Percentiles rank a stretch among this genome's conserved stretches.
Conservation (phyloP, 1,140 invertebrate species). For the Procambarus virginalis region DNA sequence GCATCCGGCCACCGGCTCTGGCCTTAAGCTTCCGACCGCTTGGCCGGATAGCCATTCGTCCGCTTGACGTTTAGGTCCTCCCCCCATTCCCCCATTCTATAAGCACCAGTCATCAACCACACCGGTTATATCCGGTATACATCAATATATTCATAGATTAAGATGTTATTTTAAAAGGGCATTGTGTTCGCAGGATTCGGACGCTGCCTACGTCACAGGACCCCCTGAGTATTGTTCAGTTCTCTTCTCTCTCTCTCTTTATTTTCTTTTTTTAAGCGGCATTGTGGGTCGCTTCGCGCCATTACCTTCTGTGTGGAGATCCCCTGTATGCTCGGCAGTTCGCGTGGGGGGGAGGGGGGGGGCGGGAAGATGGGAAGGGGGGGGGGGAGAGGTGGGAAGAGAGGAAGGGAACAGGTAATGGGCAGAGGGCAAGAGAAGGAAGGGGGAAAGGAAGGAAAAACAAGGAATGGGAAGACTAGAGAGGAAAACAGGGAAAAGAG, state of each 20-base stretch:
- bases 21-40: too few relatives aligned
- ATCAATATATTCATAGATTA: background rate
- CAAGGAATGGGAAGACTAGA: background rate
- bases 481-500: too few relatives aligned
- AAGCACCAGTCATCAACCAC: too few relatives aligned
- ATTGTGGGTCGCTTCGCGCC: constrained; percentile 65
- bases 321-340: constrained; percentile 63
- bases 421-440: background rate
- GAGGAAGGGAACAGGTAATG: background rate
- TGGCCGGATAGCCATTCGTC: background rate
- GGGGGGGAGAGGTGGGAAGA: background rate
- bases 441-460: background rate
- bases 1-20: too few relatives aligned
- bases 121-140: too few relatives aligned
- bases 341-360: constrained; percentile 10
- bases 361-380: background rate
- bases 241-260: constrained; percentile 34
- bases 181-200: background rate
- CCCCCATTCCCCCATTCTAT: too few relatives aligned
- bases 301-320: constrained; percentile 65
- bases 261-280: constrained; percentile 46
- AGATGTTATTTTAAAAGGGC: background rate
- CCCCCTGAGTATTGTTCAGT: constrained; percentile 57
- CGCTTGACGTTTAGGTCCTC: too few relatives aligned
- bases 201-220: constrained; percentile 33